These are phyloP conservation scores for Hyposoter dolosus DNA, from an alignment of 2,888 invertebrate genomes.

Conservation along the genomic window DNA sequence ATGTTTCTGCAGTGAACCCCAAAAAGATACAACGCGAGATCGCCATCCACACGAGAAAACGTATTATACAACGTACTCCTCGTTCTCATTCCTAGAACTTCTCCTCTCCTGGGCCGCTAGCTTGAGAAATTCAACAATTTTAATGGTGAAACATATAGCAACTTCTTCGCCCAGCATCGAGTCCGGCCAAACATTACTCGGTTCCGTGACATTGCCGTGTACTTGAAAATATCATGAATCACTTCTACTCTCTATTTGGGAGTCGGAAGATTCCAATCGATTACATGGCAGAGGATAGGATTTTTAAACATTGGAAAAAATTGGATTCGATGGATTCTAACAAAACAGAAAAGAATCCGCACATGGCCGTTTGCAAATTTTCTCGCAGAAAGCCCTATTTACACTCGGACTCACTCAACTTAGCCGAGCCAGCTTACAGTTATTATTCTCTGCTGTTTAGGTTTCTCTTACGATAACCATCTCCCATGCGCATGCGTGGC, in stretches of 20 bases:
- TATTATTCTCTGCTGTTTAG: background rate
- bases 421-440: background rate
- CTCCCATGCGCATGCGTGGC: background rate
- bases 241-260: background rate
- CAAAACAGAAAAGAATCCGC: too few species aligned
- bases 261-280: background rate
- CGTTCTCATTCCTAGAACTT: conserved; percentile 21
- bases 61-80: conserved; percentile 15
- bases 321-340: too few species aligned
- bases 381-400: background rate
- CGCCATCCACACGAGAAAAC: conserved; percentile 24
- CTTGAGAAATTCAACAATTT: background rate
- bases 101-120: background rate
- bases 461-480: background rate
- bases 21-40: conserved; percentile 34
- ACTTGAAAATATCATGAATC: background rate
- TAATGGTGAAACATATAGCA: background rate
- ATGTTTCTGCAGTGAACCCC: conserved; percentile 3
- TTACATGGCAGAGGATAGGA: too few species aligned
- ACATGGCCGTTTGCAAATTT: background rate
- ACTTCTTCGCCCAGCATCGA: background rate
- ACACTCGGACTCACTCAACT: background rate
- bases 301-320: too few species aligned
- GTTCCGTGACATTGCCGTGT: background rate
- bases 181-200: background rate